Conservation (phyloP, 2,888 invertebrate species). For the Cremastinae sp. region DNA sequence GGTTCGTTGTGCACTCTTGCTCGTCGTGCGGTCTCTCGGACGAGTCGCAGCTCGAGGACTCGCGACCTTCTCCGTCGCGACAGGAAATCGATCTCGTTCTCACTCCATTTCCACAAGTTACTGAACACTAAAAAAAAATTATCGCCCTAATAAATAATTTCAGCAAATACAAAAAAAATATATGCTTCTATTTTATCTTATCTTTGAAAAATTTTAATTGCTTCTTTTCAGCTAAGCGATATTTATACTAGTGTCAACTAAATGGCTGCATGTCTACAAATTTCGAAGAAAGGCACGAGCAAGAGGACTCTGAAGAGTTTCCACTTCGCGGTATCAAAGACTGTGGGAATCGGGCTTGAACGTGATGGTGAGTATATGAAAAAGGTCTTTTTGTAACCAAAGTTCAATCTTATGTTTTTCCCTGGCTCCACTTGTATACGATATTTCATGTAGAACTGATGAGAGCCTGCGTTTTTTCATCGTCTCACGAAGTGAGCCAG, state of each 20-base stretch:
- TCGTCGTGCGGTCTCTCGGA: slow-evolving; percentile 86
- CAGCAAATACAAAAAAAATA: background rate
- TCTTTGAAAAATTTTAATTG: too few relatives aligned
- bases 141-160: too few relatives aligned
- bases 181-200: background rate
- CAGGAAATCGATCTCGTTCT: slow-evolving; percentile 92
- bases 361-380: slow-evolving; percentile 58
- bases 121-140: slow-evolving; percentile 88
- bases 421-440: slow-evolving; percentile 2
- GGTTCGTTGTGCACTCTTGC: slow-evolving; percentile 88
- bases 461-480: background rate
- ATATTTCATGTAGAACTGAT: background rate
- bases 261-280: slow-evolving; percentile 28
- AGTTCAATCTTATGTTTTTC: slow-evolving; percentile 17
- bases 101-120: slow-evolving; percentile 93
- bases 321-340: slow-evolving; percentile 27
- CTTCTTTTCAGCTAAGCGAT: too few relatives aligned
- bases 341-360: slow-evolving; percentile 36
- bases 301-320: slow-evolving; percentile 14
- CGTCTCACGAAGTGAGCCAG: background rate
- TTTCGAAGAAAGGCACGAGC: background rate
- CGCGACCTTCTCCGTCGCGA: slow-evolving; percentile 81
- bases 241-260: background rate
- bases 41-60: slow-evolving; percentile 84
- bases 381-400: slow-evolving; percentile 40